These are phyloP conservation scores for Cydia splendana DNA, from an alignment of 1,140 invertebrate genomes.

Conservation along the genomic window DNA sequence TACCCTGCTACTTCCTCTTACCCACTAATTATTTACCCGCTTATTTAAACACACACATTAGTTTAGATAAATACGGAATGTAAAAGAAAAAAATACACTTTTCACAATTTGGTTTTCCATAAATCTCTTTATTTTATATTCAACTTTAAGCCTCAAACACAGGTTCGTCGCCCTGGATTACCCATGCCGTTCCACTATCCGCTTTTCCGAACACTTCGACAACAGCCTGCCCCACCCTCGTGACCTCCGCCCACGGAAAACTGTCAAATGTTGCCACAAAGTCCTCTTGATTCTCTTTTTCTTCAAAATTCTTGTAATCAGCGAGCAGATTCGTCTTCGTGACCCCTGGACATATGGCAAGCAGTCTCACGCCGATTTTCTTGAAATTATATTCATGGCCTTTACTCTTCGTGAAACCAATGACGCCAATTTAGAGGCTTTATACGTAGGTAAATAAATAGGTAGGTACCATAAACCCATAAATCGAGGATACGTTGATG, in stretches of 20 bases:
- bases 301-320: neutral
- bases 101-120: too few relatives aligned
- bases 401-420: slow-evolving; percentile 70
- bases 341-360: slow-evolving; percentile 73
- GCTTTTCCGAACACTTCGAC: slow-evolving; percentile 56
- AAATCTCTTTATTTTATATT: neutral
- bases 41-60: too few relatives aligned
- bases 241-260: slow-evolving; percentile 40
- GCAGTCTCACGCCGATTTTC: slow-evolving; percentile 74
- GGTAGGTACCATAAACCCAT: slow-evolving; percentile 79
- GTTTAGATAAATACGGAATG: too few relatives aligned
- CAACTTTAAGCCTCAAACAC: neutral
- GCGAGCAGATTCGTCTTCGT: slow-evolving; percentile 54
- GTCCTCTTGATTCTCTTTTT: neutral
- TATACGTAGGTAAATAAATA: slow-evolving; percentile 82
- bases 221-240: slow-evolving; percentile 44
- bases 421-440: slow-evolving; percentile 81
- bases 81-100: too few relatives aligned
- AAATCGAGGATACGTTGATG: slow-evolving; percentile 81
- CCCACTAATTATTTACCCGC: too few relatives aligned
- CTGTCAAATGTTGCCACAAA: neutral
- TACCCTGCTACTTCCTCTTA: too few relatives aligned
- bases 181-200: slow-evolving; percentile 51
- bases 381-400: slow-evolving; percentile 75
- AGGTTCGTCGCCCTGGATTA: slow-evolving; percentile 44